phyloP scores from a whole-genome alignment of 2,113 vertebrate genomes.

The Ochotona curzoniae region DNA sequence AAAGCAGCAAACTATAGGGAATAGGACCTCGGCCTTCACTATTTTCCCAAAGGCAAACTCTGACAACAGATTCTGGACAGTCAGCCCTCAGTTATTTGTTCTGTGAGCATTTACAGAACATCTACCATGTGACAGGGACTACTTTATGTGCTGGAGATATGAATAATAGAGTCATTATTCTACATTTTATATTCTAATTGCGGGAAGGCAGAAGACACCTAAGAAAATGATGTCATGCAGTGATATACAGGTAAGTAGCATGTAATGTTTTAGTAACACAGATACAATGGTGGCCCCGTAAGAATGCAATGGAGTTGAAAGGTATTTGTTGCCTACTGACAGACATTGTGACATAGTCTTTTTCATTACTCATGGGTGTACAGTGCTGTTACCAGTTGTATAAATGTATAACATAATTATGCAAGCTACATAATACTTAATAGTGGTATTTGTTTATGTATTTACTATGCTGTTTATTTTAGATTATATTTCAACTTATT shows the following conservation, averaged over 20 bases:
- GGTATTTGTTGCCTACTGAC: too few relatives aligned
- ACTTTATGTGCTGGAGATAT: background rate
- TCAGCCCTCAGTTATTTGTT: background rate
- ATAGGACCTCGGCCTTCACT: background rate
- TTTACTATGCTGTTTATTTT: too few relatives aligned
- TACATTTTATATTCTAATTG: slow-evolving; percentile 16
- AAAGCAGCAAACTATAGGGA: background rate
- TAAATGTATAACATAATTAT: too few relatives aligned
- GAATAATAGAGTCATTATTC: background rate
- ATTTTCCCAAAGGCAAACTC: background rate
- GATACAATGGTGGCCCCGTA: too few relatives aligned
- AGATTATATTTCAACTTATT: too few relatives aligned
- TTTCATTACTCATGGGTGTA: too few relatives aligned
- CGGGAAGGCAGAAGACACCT: background rate
- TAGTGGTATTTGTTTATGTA: too few relatives aligned
- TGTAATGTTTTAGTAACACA: too few relatives aligned
- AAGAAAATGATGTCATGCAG: background rate
- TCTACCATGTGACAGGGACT: background rate
- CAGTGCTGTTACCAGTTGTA: too few relatives aligned
- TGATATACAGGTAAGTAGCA: background rate
- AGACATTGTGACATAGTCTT: too few relatives aligned
- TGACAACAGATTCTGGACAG: background rate
- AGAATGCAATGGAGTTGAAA: too few relatives aligned
- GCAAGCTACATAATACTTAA: too few relatives aligned
- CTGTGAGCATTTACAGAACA: background rate